These are phyloP conservation scores for Miltochrista miniata DNA, from an alignment of 2,888 invertebrate species.

Conservation along the genomic window DNA sequence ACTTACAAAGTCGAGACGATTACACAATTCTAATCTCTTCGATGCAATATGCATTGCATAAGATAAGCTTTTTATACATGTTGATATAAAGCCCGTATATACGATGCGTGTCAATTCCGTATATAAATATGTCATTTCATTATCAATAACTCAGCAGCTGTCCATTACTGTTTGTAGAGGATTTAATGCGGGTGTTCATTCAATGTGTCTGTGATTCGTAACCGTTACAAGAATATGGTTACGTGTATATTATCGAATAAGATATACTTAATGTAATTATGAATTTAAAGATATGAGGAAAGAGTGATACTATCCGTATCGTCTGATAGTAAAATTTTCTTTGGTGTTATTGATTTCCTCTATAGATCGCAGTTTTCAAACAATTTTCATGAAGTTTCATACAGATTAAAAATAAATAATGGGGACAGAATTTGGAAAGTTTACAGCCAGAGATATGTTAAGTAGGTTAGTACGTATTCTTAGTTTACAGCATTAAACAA, in stretches of 20 bases:
- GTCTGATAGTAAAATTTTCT: too few species aligned
- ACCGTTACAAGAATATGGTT: neutral
- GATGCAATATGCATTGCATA: constrained; percentile 14
- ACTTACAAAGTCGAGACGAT: constrained; percentile 1
- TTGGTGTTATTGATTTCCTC: too few species aligned
- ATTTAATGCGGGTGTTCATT: constrained; percentile 23
- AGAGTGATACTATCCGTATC: too few species aligned
- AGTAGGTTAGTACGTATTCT: too few species aligned
- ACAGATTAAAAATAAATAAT: too few species aligned
- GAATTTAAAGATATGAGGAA: too few species aligned
- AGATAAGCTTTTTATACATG: constrained; percentile 24
- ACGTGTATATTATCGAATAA: neutral
- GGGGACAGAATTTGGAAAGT: too few species aligned
- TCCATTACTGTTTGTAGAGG: neutral
- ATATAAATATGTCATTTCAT: constrained; percentile 18
- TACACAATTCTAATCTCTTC: constrained; percentile 15
- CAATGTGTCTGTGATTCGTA: constrained; percentile 16
- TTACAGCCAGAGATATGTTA: too few species aligned
- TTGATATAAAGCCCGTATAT: constrained; percentile 26
- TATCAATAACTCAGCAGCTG: constrained; percentile 15
- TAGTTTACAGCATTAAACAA: too few species aligned
- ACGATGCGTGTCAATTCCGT: constrained; percentile 17
- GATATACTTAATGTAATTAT: too few species aligned
- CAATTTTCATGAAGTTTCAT: too few species aligned
- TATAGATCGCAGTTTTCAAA: too few species aligned